Conservation (phyloP, 2,113 vertebrate genomes). For the Pogona vitticeps region DNA sequence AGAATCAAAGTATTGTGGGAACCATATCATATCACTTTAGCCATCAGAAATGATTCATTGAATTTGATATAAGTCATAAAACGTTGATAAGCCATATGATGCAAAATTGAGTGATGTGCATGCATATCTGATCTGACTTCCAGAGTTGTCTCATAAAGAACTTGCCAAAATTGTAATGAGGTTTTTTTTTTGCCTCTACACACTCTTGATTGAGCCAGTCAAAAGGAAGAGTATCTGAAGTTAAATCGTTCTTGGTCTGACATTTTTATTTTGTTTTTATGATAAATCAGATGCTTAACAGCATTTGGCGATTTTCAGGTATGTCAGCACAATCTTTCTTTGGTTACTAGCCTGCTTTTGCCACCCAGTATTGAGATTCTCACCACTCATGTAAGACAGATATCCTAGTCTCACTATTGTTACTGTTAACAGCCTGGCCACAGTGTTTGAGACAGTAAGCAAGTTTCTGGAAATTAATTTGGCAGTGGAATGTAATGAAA, state of each 20-base stretch:
- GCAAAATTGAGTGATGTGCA: not conserved
- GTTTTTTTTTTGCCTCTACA: no score
- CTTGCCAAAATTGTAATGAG: not conserved
- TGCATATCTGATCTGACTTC: not conserved
- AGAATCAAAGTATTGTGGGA: not conserved
- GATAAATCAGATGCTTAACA: not conserved
- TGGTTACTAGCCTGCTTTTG: constrained; percentile 18
- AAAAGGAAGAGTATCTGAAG: constrained; percentile 4
- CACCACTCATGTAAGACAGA: constrained; percentile 9
- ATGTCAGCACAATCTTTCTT: not conserved
- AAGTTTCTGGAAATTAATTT: constrained; percentile 45
- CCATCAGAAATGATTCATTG: not conserved
- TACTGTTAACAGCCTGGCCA: not conserved
- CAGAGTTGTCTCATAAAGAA: not conserved
- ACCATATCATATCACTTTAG: not conserved
- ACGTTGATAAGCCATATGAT: not conserved
- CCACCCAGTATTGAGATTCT: not conserved
- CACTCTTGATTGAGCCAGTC: not conserved
- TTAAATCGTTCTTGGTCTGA: constrained; percentile 7
- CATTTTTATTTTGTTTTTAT: constrained; percentile 26
- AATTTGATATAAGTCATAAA: not conserved
- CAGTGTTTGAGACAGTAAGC: constrained; percentile 33
- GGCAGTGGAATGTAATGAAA: constrained; percentile 60
- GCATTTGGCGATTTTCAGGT: not conserved
- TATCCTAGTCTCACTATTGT: not conserved